Conservation (phyloP, 2,113 vertebrate species). For the human (Homo sapiens) region GRCh38 chr17:49002501-49003000, state of each 20-base stretch:
- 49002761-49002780: slow-evolving; percentile 59
- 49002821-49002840: slow-evolving; percentile 14
- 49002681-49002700: neutral
- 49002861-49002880: neutral
- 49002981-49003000: slow-evolving; percentile 48
- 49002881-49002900: neutral
- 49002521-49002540: slow-evolving; percentile 73
- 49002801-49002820: slow-evolving; percentile 6
- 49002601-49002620: neutral
- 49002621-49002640: slow-evolving; percentile 10
- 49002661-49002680: slow-evolving; percentile 6
- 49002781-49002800: slow-evolving; percentile 10
- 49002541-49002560: neutral
- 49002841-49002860: neutral
- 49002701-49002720: neutral
- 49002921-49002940: neutral
- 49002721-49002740: neutral
- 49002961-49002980: neutral
- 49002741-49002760: slow-evolving; percentile 15
- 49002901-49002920: neutral
- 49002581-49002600: neutral
- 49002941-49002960: neutral
- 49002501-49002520: neutral
- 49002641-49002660: slow-evolving; percentile 5
- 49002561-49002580: neutral